Conservation (phyloP, 1,140 invertebrate species). For the Ctenoplectra terminalis region DNA sequence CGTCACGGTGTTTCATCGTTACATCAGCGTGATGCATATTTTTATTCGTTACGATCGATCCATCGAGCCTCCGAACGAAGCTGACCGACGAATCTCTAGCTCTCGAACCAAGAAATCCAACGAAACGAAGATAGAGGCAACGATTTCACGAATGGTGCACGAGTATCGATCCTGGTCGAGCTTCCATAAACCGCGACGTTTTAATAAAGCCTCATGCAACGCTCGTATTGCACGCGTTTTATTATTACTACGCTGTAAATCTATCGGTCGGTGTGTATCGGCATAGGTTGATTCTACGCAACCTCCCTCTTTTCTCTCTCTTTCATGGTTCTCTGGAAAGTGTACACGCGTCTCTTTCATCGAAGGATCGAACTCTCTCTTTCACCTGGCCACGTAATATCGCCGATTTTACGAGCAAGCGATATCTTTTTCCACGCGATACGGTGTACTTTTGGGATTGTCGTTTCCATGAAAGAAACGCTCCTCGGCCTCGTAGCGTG, state of each 20-base stretch:
- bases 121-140: background rate
- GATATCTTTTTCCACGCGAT: constrained; percentile 51
- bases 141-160: background rate
- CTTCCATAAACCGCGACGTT: constrained; percentile 31
- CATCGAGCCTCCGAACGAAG: background rate
- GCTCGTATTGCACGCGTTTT: constrained; percentile 42
- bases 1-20: constrained; percentile 31
- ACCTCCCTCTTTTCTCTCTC: no score
- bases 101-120: no score
- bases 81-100: background rate
- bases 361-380: background rate
- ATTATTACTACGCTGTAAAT: constrained; percentile 52
- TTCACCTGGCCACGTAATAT: constrained; percentile 28
- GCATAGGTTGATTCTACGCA: constrained; percentile 31
- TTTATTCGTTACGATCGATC: constrained; percentile 26
- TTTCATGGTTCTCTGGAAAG: background rate
- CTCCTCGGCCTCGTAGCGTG: background rate
- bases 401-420: constrained; percentile 48
- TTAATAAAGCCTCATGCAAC: constrained; percentile 44
- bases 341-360: background rate
- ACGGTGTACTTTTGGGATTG: constrained; percentile 43
- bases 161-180: constrained; percentile 27
- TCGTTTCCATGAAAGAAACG: constrained; percentile 46
- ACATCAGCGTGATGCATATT: constrained; percentile 32
- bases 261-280: constrained; percentile 35